phyloP scores from a whole-genome alignment of 2,888 invertebrate genomes.

The Ormyrus rosae region DNA sequence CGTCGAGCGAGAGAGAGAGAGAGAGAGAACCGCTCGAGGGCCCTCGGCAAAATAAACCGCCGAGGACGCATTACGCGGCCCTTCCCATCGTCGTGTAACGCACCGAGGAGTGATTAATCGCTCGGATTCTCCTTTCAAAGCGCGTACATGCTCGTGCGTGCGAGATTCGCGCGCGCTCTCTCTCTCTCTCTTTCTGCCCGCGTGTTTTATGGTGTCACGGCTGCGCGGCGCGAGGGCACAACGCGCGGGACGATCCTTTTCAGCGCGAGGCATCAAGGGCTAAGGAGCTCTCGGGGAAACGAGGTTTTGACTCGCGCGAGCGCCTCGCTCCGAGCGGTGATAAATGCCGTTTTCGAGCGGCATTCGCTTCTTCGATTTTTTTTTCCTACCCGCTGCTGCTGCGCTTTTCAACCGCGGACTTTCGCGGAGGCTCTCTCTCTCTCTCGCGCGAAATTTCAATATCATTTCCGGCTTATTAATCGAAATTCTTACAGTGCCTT shows the following conservation, averaged over 20 bases:
- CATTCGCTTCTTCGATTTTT: neutral
- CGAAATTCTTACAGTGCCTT: neutral
- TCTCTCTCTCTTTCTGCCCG: neutral
- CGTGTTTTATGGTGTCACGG: slow-evolving; percentile 20
- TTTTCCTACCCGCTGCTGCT: neutral
- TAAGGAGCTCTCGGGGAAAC: neutral
- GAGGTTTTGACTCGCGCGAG: slow-evolving; percentile 28
- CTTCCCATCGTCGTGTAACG: neutral
- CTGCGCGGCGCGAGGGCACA: slow-evolving; percentile 3
- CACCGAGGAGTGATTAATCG: slow-evolving; percentile 40
- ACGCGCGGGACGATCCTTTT: slow-evolving; percentile 1
- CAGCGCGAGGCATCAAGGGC: neutral
- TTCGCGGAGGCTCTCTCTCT: neutral
- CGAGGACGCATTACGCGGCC: slow-evolving; percentile 25
- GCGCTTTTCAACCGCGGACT: neutral
- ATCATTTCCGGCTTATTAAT: neutral
- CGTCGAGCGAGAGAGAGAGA: neutral
- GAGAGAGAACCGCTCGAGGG: neutral
- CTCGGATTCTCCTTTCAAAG: neutral
- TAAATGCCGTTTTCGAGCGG: slow-evolving; percentile 16
- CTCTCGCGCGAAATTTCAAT: neutral
- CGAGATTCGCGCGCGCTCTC: too few relatives aligned
- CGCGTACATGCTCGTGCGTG: too few relatives aligned
- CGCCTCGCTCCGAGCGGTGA: neutral
- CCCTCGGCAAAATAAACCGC: neutral